phyloP scores from a whole-genome alignment of 53 echinoderm and acorn worm genomes.

The Actinopyga echinites region DNA sequence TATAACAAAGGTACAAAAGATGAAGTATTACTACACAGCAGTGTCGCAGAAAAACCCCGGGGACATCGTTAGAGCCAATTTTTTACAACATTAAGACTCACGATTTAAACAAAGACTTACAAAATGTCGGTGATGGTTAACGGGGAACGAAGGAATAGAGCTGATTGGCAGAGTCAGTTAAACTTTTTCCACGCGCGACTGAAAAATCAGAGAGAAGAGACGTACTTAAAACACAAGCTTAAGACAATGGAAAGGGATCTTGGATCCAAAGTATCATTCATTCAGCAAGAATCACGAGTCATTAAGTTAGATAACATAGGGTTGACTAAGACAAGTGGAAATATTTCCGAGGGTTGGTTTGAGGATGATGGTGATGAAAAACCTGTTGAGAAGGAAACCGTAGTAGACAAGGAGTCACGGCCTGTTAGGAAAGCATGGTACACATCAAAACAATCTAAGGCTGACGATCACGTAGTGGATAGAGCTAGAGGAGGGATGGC shows the following conservation, averaged over 20 bases:
- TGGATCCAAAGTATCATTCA: constrained; percentile 52
- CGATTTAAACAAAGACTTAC: too few relatives aligned
- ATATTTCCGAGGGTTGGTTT: constrained; percentile 57
- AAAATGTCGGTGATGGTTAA: constrained; percentile 21
- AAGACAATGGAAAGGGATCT: constrained; percentile 54
- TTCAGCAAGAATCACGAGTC: constrained; percentile 57
- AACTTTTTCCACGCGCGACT: constrained; percentile 67
- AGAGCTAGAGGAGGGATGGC: too few relatives aligned
- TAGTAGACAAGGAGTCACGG: background rate
- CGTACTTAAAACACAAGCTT: constrained; percentile 52
- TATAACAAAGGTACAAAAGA: too few relatives aligned
- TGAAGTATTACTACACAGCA: too few relatives aligned
- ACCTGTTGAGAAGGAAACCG: background rate
- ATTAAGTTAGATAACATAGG: constrained; percentile 37
- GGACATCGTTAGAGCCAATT: too few relatives aligned
- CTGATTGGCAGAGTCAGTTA: constrained; percentile 39
- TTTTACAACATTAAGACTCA: too few relatives aligned
- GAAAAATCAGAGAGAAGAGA: constrained; percentile 73
- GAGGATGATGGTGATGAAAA: background rate
- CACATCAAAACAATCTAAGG: too few relatives aligned
- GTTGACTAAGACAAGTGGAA: constrained; percentile 62
- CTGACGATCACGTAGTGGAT: too few relatives aligned
- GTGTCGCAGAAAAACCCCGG: too few relatives aligned
- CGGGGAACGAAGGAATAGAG: constrained; percentile 31
- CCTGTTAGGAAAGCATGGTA: too few relatives aligned